A percentile compares a stretch with the other conserved stretches of the same genome.
Conservation (phyloP, 2,888 invertebrate species). For the Dioctria rufipes region DNA sequence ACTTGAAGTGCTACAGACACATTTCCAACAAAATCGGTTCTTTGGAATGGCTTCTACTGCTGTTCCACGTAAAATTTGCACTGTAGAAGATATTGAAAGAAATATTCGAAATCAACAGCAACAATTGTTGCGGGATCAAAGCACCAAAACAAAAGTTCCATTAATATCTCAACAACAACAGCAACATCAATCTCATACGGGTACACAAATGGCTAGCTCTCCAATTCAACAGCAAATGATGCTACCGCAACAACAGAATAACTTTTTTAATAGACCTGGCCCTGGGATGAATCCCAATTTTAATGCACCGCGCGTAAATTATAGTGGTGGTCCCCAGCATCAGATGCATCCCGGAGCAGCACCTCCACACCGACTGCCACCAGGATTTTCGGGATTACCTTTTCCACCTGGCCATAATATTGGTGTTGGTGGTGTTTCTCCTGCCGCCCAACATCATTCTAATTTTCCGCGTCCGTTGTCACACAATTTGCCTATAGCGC, state of each 20-base stretch:
- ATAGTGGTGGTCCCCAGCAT: conserved; percentile 60
- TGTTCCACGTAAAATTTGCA: conserved; percentile 67
- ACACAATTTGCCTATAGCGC: conserved; percentile 68
- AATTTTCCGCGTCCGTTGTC: conserved; percentile 66
- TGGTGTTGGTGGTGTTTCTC: not conserved
- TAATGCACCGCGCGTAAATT: conserved; percentile 59
- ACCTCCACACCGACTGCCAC: conserved; percentile 66
- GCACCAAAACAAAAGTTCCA: conserved; percentile 61
- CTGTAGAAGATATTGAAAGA: conserved; percentile 70
- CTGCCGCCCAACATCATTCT: conserved; percentile 66
- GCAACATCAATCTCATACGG: conserved; percentile 17
- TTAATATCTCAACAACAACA: conserved; percentile 60
- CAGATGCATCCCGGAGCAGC: conserved; percentile 64
- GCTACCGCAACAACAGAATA: conserved; percentile 68
- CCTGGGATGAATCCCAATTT: conserved; percentile 64
- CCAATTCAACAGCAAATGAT: conserved; percentile 43
- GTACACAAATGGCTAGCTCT: not conserved
- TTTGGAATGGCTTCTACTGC: conserved; percentile 61
- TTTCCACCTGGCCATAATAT: conserved; percentile 58
- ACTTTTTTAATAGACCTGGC: conserved; percentile 54
- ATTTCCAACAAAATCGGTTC: conserved; percentile 60
- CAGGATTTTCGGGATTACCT: conserved; percentile 65
- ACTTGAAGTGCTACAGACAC: conserved; percentile 54
- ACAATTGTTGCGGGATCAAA: conserved; percentile 64
- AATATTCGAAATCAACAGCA: conserved; percentile 69